Percentiles rank a stretch among this genome's conserved stretches.
Evolutionary conservation across 1,140 invertebrate genomes (phyloP).

Genomic region (Drosophila arizonae): DNA sequence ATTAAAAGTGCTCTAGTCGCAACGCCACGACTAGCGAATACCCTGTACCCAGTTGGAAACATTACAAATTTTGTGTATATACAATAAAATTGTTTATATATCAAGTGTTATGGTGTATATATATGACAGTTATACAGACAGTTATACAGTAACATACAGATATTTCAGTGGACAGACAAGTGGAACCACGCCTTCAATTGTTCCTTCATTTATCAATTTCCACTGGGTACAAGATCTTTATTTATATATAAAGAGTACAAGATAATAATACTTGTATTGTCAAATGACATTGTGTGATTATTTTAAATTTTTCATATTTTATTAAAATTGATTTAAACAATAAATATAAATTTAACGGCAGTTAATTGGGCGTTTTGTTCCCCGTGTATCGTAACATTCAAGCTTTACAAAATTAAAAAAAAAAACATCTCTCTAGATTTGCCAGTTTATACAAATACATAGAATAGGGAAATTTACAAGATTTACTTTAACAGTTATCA

Average conservation of each 20-base stretch:
- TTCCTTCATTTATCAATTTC: not conserved
- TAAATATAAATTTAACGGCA: slow-evolving; percentile 56
- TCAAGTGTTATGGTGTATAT: too few relatives aligned
- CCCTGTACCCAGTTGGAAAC: not conserved
- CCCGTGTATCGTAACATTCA: slow-evolving; percentile 23
- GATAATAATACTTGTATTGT: too few relatives aligned
- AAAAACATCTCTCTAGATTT: slow-evolving; percentile 19
- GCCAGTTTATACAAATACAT: slow-evolving; percentile 24
- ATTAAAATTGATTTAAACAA: slow-evolving; percentile 58
- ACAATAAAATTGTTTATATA: too few relatives aligned
- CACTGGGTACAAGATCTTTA: not conserved
- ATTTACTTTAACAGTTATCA: slow-evolving; percentile 23
- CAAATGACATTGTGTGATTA: slow-evolving; percentile 11
- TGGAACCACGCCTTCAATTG: not conserved
- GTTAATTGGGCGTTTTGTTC: slow-evolving; percentile 30
- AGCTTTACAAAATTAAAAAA: slow-evolving; percentile 31
- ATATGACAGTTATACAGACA: not conserved
- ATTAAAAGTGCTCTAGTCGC: not conserved
- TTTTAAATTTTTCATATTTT: slow-evolving; percentile 50
- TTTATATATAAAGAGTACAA: not conserved
- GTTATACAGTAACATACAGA: not conserved
- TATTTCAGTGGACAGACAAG: too few relatives aligned
- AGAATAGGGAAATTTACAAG: slow-evolving; percentile 21
- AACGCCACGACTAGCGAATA: not conserved
- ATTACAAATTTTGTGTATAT: too few relatives aligned